Percentiles rank a stretch among this genome's conserved stretches.
Evolutionary conservation across 2,888 invertebrate species (phyloP).

Genomic region (Sinhomidia bicolor): DNA sequence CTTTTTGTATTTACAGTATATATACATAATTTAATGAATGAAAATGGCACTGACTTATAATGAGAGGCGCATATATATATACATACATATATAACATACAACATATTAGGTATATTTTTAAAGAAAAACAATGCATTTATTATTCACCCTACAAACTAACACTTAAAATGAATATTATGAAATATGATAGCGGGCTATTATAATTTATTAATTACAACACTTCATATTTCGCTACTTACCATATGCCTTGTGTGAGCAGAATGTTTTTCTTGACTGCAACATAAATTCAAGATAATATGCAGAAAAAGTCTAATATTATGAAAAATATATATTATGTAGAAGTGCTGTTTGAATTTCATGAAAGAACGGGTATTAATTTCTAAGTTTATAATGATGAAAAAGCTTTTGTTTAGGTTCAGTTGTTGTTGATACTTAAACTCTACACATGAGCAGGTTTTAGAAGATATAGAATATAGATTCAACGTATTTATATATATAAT

Average conservation of each 20-base stretch:
- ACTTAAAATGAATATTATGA: not conserved
- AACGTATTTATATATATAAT: no score
- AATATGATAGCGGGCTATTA: constrained; percentile 61
- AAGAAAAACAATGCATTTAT: constrained; percentile 17
- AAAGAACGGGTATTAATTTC: constrained; percentile 68
- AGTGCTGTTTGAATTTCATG: constrained; percentile 58
- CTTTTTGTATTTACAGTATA: constrained; percentile 32
- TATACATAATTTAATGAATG: constrained; percentile 5
- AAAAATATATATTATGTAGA: constrained; percentile 12
- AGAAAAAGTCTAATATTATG: not conserved
- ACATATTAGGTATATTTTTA: not conserved
- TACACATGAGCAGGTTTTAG: not conserved
- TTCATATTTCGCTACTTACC: constrained; percentile 1
- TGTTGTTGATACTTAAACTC: no score
- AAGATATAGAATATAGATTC: no score
- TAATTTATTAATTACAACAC: constrained; percentile 14
- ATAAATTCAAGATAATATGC: not conserved
- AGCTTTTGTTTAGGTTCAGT: no score
- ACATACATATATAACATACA: not conserved
- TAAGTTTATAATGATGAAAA: constrained; percentile 41
- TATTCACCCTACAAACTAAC: not conserved
- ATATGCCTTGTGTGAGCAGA: not conserved
- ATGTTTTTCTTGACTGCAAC: not conserved
- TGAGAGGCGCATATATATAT: constrained; percentile 1
- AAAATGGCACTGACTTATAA: constrained; percentile 44